Percentiles rank a stretch among this genome's conserved stretches.
phyloP scores from a whole-genome alignment of 2,113 vertebrate genomes.

The Trogon surrucura region DNA sequence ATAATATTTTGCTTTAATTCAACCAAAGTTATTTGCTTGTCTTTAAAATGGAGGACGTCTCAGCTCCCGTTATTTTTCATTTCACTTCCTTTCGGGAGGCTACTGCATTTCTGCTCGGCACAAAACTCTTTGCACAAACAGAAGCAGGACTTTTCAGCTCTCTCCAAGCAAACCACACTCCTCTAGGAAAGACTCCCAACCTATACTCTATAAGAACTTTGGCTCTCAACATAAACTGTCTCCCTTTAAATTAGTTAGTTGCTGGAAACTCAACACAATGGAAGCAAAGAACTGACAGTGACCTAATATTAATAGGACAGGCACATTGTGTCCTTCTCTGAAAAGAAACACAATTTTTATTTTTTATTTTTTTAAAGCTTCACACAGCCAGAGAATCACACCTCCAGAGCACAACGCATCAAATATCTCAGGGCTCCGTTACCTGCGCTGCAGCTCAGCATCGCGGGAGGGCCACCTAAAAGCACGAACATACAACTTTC shows the following conservation, averaged over 20 bases:
- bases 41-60: neutral
- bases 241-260: neutral
- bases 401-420: neutral
- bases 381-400: neutral
- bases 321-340: neutral
- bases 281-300: neutral
- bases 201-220: neutral
- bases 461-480: accelerated
- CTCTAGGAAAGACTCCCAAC: neutral
- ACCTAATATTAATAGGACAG: neutral
- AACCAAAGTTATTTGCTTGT: neutral
- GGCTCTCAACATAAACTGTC: neutral
- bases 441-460: neutral
- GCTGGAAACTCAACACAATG: neutral
- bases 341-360: neutral
- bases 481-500: neutral
- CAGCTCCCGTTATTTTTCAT: neutral
- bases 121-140: neutral
- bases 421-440: neutral
- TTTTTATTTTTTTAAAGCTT: neutral
- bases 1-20: too few species aligned
- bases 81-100: neutral
- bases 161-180: neutral
- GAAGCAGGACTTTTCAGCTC: neutral
- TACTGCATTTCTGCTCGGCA: neutral